These are phyloP conservation scores for Volucella inanis DNA, from an alignment of 2,888 invertebrate species.

Conservation along the genomic window DNA sequence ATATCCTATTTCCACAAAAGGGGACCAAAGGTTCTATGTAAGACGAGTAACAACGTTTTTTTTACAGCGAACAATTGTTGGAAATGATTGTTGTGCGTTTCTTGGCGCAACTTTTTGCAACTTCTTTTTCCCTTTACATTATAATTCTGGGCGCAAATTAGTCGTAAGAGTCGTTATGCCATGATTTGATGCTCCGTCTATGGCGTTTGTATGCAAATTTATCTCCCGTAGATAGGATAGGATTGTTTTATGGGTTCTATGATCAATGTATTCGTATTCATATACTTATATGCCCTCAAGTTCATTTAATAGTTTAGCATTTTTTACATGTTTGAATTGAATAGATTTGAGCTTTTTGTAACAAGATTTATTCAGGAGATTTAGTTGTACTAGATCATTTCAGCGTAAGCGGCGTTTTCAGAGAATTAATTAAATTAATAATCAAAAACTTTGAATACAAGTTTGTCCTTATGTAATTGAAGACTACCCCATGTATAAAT, in stretches of 20 bases:
- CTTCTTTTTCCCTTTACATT: slow-evolving; percentile 10
- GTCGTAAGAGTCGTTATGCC: neutral
- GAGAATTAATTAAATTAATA: too few species aligned
- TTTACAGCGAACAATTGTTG: slow-evolving; percentile 23
- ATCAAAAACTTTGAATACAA: too few species aligned
- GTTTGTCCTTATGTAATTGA: too few species aligned
- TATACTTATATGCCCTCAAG: neutral
- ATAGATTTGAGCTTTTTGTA: slow-evolving; percentile 6
- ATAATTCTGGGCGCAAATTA: slow-evolving; percentile 11
- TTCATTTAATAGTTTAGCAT: neutral
- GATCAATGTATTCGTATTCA: neutral
- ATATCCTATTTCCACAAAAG: slow-evolving; percentile 21
- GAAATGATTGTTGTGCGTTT: slow-evolving; percentile 27
- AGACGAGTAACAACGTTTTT: slow-evolving; percentile 23
- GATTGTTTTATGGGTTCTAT: neutral
- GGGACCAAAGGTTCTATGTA: slow-evolving; percentile 2
- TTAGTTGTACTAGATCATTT: neutral
- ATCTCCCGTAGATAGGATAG: neutral
- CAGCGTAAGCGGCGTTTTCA: too few species aligned
- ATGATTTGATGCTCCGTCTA: neutral
- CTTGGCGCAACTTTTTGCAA: neutral
- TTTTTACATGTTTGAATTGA: slow-evolving; percentile 1
- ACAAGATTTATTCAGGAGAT: slow-evolving; percentile 1
- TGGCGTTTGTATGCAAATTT: slow-evolving; percentile 9
- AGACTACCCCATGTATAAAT: too few species aligned